Base-by-base conservation (phyloP, 2,797 vertebrate species). In the Orientallactaga sibirica region DNA sequence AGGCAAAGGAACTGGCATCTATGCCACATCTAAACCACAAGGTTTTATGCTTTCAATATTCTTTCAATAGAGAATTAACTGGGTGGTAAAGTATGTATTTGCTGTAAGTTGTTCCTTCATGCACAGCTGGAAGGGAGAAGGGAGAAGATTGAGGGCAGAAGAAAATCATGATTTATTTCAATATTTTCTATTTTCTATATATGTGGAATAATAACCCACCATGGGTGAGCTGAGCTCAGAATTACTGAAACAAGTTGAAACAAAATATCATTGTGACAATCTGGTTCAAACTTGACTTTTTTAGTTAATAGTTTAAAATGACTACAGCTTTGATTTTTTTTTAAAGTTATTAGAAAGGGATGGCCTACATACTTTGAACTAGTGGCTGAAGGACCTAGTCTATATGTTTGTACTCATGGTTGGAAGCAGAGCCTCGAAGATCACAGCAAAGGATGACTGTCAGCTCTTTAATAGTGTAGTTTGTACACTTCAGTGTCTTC, bases 61-160 rank as follows among this genome's bases (percentile, higher is more conserved):
- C 41, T 77, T 15, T 0, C 24, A 27, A 29, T 18, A 14, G 3
- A 55, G 75, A 94, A 93, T 77, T 48, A 74, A 74, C 48, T 74
- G 67, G 94, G 92, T 68, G 52, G 90, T 61, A 85, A 92, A 82
- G 0, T 0, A 0, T 94, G 92, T 93, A 58, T 94, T 93, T 97
- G 74, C 93, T 96, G 19, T 85, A 90, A 93, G 92, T 91, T 83
- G 48, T n/a, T 87, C 76, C 76, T 96, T 78, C 14, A 75, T 86
- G 58, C 76, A 52, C 11, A 96, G 19, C 19, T 90, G 85, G 80
- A 93, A 92, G 18, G 48, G 61, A 96, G 85, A 95, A 82, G 96
- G 96, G 92, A 96, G 80, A 94, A 96, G 77, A 86, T 80, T 91
- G 61, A 92, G 3, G 89, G 20, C 29, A 88, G 77, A 96, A 15